Conservation (phyloP, 2,888 invertebrate species). For the Ectemnius continuus region DNA sequence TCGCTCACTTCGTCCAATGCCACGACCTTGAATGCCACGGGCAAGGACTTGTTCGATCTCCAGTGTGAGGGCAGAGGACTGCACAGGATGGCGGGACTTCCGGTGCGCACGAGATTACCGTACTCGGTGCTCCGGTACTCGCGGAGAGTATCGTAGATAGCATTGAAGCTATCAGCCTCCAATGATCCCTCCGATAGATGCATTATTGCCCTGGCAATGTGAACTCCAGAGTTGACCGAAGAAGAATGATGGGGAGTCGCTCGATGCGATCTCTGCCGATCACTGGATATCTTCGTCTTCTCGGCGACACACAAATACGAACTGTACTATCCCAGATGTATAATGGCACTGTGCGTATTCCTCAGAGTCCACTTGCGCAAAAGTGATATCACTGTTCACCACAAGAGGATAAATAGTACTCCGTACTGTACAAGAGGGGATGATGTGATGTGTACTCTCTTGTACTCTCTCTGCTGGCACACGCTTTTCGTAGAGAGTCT, state of each 20-base stretch:
- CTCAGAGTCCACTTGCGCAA: not conserved
- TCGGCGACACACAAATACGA: not conserved
- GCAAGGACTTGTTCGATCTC: slow-evolving; percentile 98
- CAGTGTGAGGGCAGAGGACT: slow-evolving; percentile 96
- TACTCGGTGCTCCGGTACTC: slow-evolving; percentile 83
- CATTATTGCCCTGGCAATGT: slow-evolving; percentile 77
- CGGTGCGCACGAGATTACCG: slow-evolving; percentile 96
- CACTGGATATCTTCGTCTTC: not conserved
- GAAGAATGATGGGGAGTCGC: not conserved
- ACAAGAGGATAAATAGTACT: not conserved
- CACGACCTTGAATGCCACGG: slow-evolving; percentile 97
- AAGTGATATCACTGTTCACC: not conserved
- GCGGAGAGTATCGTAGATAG: slow-evolving; percentile 88
- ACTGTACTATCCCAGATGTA: not conserved
- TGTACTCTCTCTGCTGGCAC: not conserved
- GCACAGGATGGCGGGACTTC: slow-evolving; percentile 96
- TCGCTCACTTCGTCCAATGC: slow-evolving; percentile 95
- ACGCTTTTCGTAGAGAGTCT: not conserved
- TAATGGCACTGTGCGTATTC: not conserved
- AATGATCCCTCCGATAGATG: slow-evolving; percentile 84
- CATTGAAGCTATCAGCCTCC: slow-evolving; percentile 87
- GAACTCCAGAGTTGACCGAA: not conserved
- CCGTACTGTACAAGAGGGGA: not conserved
- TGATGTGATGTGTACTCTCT: not conserved
- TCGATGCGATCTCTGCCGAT: not conserved